Conservation (phyloP, 37 sponge, comb jelly and placozoan species). For the Eunapius fragilis region DNA sequence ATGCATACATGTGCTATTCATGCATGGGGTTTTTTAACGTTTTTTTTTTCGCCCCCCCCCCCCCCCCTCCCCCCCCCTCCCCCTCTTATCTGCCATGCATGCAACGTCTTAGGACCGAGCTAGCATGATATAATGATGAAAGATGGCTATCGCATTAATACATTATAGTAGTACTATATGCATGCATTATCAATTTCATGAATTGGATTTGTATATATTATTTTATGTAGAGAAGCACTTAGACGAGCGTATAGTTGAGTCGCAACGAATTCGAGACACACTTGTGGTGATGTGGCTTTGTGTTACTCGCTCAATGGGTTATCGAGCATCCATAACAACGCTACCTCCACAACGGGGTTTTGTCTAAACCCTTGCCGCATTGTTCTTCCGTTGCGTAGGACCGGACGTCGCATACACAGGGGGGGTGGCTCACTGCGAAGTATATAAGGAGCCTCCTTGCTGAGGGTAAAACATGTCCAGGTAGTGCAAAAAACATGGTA, state of each 20-base stretch:
- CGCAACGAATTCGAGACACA: neutral
- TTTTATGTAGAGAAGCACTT: no score
- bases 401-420: no score
- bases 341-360: neutral
- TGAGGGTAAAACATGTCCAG: neutral
- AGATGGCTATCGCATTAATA: no score
- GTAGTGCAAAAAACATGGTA: neutral
- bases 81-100: no score
- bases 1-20: no score
- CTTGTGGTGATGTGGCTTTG: neutral
- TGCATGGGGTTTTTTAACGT: no score
- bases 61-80: no score
- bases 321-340: neutral
- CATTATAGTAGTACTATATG: neutral
- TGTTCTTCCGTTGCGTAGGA: neutral
- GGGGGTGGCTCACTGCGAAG: neutral
- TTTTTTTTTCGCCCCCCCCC: no score
- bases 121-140: no score
- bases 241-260: neutral
- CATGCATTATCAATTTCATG: neutral
- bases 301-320: neutral
- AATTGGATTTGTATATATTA: no score
- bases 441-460: neutral
- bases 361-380: neutral
- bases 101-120: no score